Evolutionary conservation across 1,140 invertebrate species (phyloP).

Genomic region (Macrobrachium rosenbergii): DNA sequence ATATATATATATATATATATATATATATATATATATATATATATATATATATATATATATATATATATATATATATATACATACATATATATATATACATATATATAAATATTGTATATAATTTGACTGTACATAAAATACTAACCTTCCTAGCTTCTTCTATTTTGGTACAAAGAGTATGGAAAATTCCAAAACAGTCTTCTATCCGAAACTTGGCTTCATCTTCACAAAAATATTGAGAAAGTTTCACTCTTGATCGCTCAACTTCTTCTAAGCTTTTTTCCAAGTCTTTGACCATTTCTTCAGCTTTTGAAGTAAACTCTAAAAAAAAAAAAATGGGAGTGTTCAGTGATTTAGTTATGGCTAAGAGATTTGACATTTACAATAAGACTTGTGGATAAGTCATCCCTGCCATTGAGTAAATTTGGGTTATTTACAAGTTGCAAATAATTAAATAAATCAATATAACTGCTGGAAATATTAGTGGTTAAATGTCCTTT

Average conservation of each 20-base stretch:
- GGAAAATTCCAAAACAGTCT: constrained; percentile 92
- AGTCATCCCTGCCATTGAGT: no score
- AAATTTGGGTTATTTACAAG: no score
- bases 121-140: constrained; percentile 67
- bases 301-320: constrained; percentile 75
- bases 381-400: constrained; percentile 71
- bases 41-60: no score
- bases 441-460: no score
- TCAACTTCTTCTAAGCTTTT: constrained; percentile 87
- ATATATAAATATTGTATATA: no score
- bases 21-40: no score
- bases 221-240: constrained; percentile 97
- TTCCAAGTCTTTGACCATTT: constrained; percentile 83
- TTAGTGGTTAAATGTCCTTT: no score
- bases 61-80: no score
- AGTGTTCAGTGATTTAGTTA: neutral
- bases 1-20: no score
- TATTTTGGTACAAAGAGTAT: constrained; percentile 88
- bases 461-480: no score
- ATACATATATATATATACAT: no score
- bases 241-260: constrained; percentile 81
- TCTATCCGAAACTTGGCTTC: constrained; percentile 90
- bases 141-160: constrained; percentile 85
- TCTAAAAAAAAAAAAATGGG: constrained; percentile 25
- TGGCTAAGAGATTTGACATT: constrained; percentile 13